A percentile compares a stretch with the other conserved stretches of the same genome.
phyloP scores from a whole-genome alignment of 1,140 invertebrate species.

The Anastrepha ludens region DNA sequence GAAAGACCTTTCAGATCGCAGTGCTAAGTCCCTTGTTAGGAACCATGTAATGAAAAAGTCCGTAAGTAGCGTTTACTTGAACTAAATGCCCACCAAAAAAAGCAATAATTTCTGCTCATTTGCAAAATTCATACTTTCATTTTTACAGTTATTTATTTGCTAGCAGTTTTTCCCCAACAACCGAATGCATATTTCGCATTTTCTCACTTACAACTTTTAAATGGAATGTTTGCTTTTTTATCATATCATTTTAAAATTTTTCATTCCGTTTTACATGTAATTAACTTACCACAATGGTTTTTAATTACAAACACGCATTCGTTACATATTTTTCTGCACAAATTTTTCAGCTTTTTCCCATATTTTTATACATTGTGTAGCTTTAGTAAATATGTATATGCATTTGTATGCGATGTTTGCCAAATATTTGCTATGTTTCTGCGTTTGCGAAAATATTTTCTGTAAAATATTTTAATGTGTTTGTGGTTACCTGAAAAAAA shows the following conservation, averaged over 20 bases:
- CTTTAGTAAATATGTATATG: neutral
- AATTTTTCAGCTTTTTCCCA: conserved; percentile 21
- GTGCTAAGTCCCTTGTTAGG: too few species aligned
- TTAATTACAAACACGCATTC: conserved; percentile 29
- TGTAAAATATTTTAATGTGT: conserved; percentile 39
- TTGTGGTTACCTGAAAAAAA: conserved; percentile 39
- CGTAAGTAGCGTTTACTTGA: too few species aligned
- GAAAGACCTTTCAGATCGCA: too few species aligned
- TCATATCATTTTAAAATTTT: neutral
- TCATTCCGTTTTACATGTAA: neutral
- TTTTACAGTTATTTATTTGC: too few species aligned
- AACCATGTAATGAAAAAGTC: too few species aligned
- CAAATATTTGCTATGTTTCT: conserved; percentile 33
- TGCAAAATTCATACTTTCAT: too few species aligned
- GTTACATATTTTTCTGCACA: conserved; percentile 18
- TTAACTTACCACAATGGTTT: conserved; percentile 37
- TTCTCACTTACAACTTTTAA: too few species aligned
- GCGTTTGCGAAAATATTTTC: neutral
- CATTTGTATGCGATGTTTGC: neutral
- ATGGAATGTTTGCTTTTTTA: neutral
- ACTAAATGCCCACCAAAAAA: too few species aligned
- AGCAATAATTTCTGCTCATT: too few species aligned
- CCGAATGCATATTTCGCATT: too few species aligned
- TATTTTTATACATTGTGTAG: neutral
- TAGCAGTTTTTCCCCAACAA: neutral